Percentiles rank a stretch among this genome's conserved stretches.
Evolutionary conservation across 1,140 invertebrate species (phyloP).

Genomic region (Trichonephila clavipes): DNA sequence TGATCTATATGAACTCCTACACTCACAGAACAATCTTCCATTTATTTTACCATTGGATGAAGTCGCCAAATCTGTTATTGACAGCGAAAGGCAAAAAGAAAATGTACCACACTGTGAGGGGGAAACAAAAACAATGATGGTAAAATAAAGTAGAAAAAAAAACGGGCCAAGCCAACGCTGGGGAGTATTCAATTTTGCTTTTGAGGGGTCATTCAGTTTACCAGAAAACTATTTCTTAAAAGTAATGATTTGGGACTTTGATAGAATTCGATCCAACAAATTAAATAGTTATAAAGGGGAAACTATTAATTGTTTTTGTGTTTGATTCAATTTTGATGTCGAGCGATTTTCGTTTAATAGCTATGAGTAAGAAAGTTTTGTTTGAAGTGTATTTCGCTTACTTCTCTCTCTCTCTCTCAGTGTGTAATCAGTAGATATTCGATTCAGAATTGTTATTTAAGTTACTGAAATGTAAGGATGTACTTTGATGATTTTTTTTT

Average conservation of each 20-base stretch:
- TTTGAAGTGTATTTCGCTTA: too few species aligned
- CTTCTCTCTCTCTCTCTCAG: too few species aligned
- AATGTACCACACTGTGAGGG: background rate
- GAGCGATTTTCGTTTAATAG: too few species aligned
- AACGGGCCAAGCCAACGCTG: background rate
- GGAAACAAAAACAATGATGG: conserved; percentile 43
- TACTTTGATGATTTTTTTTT: too few species aligned
- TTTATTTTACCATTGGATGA: conserved; percentile 64
- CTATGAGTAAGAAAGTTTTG: too few species aligned
- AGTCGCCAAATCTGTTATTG: conserved; percentile 69
- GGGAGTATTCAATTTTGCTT: conserved; percentile 27
- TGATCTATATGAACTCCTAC: conserved; percentile 31
- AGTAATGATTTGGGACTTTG: conserved; percentile 59
- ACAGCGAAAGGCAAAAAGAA: conserved; percentile 18
- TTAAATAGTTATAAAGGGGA: background rate
- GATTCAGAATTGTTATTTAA: too few species aligned
- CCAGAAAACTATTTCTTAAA: background rate
- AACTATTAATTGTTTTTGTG: too few species aligned
- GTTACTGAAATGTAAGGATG: too few species aligned
- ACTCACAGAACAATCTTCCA: conserved; percentile 13
- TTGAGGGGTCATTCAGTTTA: conserved; percentile 29
- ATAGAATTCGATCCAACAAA: conserved; percentile 61
- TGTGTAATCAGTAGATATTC: too few species aligned
- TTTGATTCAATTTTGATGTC: too few species aligned
- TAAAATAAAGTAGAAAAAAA: background rate